Evolutionary conservation across 2,888 invertebrate genomes (phyloP), one percentile per base, ranked within the genome.

Genomic region (Pseudococcus viburni): DNA sequence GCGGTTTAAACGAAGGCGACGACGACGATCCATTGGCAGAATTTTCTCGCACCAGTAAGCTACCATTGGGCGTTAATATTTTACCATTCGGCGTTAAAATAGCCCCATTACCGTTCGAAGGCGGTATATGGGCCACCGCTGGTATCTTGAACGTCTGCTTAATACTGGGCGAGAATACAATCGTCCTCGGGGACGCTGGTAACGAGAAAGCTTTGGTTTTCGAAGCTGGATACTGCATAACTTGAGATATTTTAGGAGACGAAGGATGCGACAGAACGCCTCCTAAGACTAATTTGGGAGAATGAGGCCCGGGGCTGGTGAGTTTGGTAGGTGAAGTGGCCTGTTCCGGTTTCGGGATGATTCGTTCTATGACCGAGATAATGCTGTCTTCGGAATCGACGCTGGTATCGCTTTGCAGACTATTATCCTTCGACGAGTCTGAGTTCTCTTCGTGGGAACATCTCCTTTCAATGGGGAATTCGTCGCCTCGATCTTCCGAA

Each of bases 391-490:
- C 97, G 0, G 97, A 97, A 91, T 98, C 98, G 55, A 97, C 96
- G 92, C 97, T 97, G 0, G 97, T 97, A 91, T 98, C 98, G 91
- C 97, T 97, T 92, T 97, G 97, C 89, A 97, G 93, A 91, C 97
- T 97, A 91, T 96, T 92, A 90, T 96, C 96, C 92, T 96, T 96
- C 2, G 96, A 96, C 91, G 96, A 96, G 85, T 89, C 89, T 0
- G 89, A 89, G 22, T 97, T 97, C 17, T 97, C 97, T 90, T 97
- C 97, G 90, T 95, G 94, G 0, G 97, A 97, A 90, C 95, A 94
- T 87, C 96, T 93, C 89, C 97, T 93, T 91, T 96, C 96, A 80
- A 88, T 80, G 88, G 89, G 19, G 89, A 89, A 42, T 86, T 89
- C 51, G 17, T 85, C 84, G 6, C 85, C 88, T 26, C 84, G 51